Percentiles rank a stretch among this genome's conserved stretches.
phyloP scores from a whole-genome alignment of 35 echinoderm and acorn worm genomes.

The Stichopus chloronotus region DNA sequence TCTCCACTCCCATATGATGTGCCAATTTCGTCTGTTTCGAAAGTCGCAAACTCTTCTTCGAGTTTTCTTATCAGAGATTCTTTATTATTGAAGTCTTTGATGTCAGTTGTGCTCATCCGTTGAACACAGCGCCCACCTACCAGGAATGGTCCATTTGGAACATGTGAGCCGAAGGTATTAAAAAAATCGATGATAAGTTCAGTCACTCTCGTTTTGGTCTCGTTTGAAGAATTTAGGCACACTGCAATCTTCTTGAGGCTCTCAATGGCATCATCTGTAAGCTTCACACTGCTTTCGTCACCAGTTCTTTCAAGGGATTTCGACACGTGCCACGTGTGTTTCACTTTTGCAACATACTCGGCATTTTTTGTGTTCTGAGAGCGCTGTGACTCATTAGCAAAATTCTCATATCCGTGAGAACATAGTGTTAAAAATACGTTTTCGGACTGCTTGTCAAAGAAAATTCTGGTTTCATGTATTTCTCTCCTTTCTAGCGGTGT shows the following conservation, averaged over 20 bases:
- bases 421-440: not conserved
- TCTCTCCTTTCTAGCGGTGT: not conserved
- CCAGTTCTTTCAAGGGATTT: not conserved
- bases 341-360: not conserved
- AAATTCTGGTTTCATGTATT: not conserved
- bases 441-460: slow-evolving; percentile 1
- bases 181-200: slow-evolving; percentile 27
- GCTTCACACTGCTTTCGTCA: not conserved
- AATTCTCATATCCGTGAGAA: not conserved
- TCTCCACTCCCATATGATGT: not conserved
- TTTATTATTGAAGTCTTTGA: not conserved
- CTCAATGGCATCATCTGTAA: slow-evolving; percentile 3
- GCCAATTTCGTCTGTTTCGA: not conserved
- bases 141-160: slow-evolving; percentile 10
- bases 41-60: slow-evolving; percentile 9
- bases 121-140: slow-evolving; percentile 9
- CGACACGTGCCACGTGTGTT: not conserved
- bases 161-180: slow-evolving; percentile 29
- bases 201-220: not conserved
- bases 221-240: not conserved
- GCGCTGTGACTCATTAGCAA: not conserved
- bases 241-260: not conserved
- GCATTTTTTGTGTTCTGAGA: not conserved
- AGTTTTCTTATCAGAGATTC: not conserved
- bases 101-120: not conserved